Evolutionary conservation across 2,888 invertebrate genomes (phyloP).

Genomic region (Belgica antarctica): DNA sequence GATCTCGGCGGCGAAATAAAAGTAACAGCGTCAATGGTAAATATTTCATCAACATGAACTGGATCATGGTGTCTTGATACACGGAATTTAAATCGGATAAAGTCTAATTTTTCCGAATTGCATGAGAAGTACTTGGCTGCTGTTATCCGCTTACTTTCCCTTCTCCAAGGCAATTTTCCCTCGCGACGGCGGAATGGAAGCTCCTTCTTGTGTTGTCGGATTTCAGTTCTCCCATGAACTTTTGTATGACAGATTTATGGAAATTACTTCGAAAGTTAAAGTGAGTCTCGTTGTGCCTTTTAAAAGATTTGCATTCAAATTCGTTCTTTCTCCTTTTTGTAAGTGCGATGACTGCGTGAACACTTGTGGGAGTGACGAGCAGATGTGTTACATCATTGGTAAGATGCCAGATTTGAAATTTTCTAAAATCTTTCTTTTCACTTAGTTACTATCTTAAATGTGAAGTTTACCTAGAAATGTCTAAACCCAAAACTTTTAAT

Average conservation of each 20-base stretch:
- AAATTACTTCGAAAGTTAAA: constrained; percentile 62
- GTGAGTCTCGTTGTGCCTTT: too few species aligned
- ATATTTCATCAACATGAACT: too few species aligned
- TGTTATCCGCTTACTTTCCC: too few species aligned
- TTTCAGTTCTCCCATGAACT: constrained; percentile 75
- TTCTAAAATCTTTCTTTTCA: too few species aligned
- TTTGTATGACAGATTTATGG: constrained; percentile 68
- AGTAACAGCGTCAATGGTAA: constrained; percentile 77
- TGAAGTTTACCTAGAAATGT: too few species aligned
- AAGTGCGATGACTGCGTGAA: constrained; percentile 58
- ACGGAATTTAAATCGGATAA: too few species aligned
- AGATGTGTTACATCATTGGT: constrained; percentile 86
- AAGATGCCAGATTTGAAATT: too few species aligned
- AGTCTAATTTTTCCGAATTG: too few species aligned
- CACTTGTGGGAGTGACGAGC: constrained; percentile 62
- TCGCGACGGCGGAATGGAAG: constrained; percentile 69
- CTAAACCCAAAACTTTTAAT: too few species aligned
- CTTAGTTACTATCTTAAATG: too few species aligned
- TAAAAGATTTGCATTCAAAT: constrained; percentile 21
- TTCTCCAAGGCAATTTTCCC: constrained; percentile 87
- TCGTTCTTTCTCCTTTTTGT: background rate
- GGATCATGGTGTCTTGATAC: too few species aligned
- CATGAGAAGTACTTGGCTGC: too few species aligned
- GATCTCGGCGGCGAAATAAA: constrained; percentile 62
- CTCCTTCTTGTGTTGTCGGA: constrained; percentile 86